Conservation (phyloP, 1,140 invertebrate species). For the Tetragnatha versicolor region DNA sequence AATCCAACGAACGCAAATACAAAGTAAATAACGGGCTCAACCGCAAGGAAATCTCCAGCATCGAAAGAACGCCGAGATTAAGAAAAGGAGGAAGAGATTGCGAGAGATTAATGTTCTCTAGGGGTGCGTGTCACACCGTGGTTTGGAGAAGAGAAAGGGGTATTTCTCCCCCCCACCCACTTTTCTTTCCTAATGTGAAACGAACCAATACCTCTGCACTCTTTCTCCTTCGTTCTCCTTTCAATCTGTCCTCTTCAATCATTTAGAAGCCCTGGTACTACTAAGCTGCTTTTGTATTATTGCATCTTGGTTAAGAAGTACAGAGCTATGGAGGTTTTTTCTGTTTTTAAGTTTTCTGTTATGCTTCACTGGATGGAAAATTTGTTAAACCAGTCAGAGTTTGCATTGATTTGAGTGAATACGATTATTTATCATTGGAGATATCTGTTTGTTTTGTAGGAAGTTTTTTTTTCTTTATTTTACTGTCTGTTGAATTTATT, state of each 20-base stretch:
- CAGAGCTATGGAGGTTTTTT: too few species aligned
- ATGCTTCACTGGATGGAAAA: background rate
- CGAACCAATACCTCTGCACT: background rate
- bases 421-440: too few species aligned
- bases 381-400: background rate
- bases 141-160: background rate
- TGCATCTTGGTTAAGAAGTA: too few species aligned
- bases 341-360: background rate
- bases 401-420: background rate
- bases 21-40: conserved; percentile 8
- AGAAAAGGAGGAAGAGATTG: background rate
- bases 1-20: background rate
- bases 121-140: background rate
- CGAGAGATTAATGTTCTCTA: conserved; percentile 14
- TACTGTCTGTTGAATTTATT: too few species aligned
- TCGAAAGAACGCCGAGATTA: conserved; percentile 7
- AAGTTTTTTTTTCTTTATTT: too few species aligned
- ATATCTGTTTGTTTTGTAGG: background rate
- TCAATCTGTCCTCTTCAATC: background rate
- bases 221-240: too few species aligned
- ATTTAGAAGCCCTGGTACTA: background rate
- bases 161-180: background rate
- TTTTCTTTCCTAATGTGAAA: conserved; percentile 13
- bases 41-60: background rate
- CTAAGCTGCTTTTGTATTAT: conserved; percentile 9